Conservation (phyloP, 1,140 invertebrate genomes). For the Drosophila sp. region DNA sequence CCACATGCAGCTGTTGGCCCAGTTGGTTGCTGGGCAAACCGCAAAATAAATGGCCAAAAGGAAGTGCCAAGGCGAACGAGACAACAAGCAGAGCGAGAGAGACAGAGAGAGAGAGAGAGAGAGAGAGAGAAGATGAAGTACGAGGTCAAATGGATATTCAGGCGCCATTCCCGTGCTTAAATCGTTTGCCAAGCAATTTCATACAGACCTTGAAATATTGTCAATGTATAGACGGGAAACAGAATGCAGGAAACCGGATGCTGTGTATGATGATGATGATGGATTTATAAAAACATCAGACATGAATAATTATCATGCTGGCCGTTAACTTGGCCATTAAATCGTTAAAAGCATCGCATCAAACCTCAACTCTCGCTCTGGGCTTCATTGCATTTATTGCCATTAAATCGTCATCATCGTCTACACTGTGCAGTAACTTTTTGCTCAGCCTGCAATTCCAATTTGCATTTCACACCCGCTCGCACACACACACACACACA, state of each 20-base stretch:
- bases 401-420: slow-evolving; percentile 5
- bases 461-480: slow-evolving; percentile 37
- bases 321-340: slow-evolving; percentile 50
- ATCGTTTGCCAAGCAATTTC: slow-evolving; percentile 16
- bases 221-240: not conserved
- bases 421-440: slow-evolving; percentile 3
- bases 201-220: slow-evolving; percentile 9
- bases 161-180: slow-evolving; percentile 7
- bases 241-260: not conserved
- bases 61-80: slow-evolving; percentile 54
- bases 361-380: not conserved
- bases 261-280: not conserved
- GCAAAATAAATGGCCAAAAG: slow-evolving; percentile 66
- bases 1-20: slow-evolving; percentile 52
- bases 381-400: slow-evolving; percentile 35
- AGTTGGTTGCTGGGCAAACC: slow-evolving; percentile 32
- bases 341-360: slow-evolving; percentile 20
- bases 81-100: slow-evolving; percentile 10
- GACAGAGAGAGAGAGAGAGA: not conserved
- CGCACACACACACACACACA: slow-evolving; percentile 2
- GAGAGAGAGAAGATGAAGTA: slow-evolving; percentile 15
- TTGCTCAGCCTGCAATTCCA: slow-evolving; percentile 16
- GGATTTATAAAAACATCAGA: slow-evolving; percentile 11
- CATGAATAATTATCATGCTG: slow-evolving; percentile 48
- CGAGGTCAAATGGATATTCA: slow-evolving; percentile 16